A percentile compares a stretch with the other conserved stretches of the same genome.
phyloP scores from a whole-genome alignment of 53 echinoderm and acorn worm genomes.

The Paelopatides confundens region DNA sequence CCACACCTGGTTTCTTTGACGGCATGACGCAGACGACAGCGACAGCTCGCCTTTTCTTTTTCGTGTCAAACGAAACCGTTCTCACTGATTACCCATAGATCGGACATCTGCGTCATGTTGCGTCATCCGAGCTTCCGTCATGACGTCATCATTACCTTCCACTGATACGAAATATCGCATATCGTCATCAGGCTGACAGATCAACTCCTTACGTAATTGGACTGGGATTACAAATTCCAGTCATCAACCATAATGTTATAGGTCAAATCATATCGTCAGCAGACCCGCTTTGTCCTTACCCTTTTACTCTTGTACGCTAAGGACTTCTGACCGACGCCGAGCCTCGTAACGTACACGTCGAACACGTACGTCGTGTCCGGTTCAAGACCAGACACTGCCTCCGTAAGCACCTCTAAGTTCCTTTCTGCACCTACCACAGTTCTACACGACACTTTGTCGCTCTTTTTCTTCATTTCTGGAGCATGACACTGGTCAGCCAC shows the following conservation, averaged over 20 bases:
- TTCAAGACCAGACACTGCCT: conserved; percentile 75
- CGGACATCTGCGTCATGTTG: not conserved
- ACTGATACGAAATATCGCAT: not conserved
- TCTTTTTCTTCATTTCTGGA: conserved; percentile 94
- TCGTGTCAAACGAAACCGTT: not conserved
- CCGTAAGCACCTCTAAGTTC: conserved; percentile 80
- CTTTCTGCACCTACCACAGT: conserved; percentile 74
- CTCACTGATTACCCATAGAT: not conserved
- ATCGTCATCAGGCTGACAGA: not conserved
- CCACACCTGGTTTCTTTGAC: not conserved
- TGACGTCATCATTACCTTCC: not conserved
- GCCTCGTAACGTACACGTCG: conserved; percentile 87
- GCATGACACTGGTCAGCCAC: conserved; percentile 77
- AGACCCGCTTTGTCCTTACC: conserved; percentile 89
- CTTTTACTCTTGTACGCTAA: conserved; percentile 90
- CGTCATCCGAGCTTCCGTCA: not conserved
- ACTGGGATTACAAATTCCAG: not conserved
- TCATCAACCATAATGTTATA: not conserved
- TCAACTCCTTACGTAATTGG: not conserved
- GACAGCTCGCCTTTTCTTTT: not conserved
- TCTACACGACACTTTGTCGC: conserved; percentile 90
- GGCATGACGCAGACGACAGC: not conserved
- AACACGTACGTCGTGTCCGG: conserved; percentile 87
- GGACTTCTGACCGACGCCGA: conserved; percentile 80
- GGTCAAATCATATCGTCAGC: conserved; percentile 61